phyloP scores from a whole-genome alignment of 2,888 invertebrate genomes.

The Tiphia femorata region DNA sequence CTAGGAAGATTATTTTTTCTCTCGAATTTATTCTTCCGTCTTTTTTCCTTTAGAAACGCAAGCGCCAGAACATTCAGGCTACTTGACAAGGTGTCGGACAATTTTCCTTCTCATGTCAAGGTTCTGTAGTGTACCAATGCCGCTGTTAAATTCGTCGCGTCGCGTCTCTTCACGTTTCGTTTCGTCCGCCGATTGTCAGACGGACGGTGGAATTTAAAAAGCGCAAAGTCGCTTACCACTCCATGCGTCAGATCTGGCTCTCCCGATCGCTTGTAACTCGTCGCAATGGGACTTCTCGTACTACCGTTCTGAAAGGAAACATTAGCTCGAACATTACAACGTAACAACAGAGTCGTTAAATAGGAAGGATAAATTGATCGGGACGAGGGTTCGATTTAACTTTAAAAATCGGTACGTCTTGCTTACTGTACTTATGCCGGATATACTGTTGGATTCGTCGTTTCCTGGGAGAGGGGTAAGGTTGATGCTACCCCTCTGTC shows the following conservation, averaged over 20 bases:
- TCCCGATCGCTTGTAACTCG: conserved; percentile 56
- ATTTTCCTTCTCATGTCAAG: too few species aligned
- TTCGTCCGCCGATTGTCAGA: too few species aligned
- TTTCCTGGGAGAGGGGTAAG: conserved; percentile 52
- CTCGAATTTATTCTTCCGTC: too few species aligned
- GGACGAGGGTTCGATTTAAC: not conserved
- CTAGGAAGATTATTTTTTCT: too few species aligned
- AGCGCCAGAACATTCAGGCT: too few species aligned
- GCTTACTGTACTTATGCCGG: conserved; percentile 30
- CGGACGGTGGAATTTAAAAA: not conserved
- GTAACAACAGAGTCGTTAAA: conserved; percentile 7
- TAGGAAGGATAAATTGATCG: not conserved
- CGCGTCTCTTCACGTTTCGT: not conserved
- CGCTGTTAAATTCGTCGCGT: not conserved
- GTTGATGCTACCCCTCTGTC: conserved; percentile 62
- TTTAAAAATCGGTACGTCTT: too few species aligned
- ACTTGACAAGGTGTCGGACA: too few species aligned
- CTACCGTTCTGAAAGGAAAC: conserved; percentile 47
- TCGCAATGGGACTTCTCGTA: conserved; percentile 49
- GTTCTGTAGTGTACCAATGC: too few species aligned
- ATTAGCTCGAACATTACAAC: too few species aligned
- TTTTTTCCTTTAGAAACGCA: too few species aligned
- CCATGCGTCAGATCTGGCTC: conserved; percentile 48
- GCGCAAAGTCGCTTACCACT: conserved; percentile 44
- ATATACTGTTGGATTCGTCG: conserved; percentile 43